Conservation (phyloP, 1,140 invertebrate genomes). For the Zaprionus nigranus region DNA sequence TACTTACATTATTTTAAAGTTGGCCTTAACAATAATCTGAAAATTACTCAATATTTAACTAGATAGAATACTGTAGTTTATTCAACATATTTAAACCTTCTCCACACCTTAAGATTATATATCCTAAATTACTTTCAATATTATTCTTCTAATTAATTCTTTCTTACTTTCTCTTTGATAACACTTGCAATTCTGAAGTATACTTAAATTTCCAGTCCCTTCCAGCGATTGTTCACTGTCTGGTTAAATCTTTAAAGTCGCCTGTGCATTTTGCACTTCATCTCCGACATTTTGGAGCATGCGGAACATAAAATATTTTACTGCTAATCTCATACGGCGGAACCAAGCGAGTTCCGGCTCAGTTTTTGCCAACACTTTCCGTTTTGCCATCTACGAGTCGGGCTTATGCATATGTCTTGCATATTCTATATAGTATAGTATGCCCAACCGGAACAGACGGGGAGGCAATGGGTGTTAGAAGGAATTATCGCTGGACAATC, state of each 20-base stretch:
- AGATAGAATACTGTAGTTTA: too few relatives aligned
- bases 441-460: too few relatives aligned
- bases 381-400: constrained; percentile 5
- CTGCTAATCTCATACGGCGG: constrained; percentile 72
- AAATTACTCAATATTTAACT: too few relatives aligned
- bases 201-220: not conserved
- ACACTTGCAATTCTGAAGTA: too few relatives aligned
- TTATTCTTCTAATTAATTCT: not conserved
- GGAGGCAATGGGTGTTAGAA: too few relatives aligned
- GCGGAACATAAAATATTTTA: constrained; percentile 71
- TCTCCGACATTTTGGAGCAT: constrained; percentile 48
- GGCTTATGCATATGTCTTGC: constrained; percentile 63
- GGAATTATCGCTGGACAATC: not conserved
- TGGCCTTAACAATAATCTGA: too few relatives aligned
- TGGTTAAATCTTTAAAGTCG: constrained; percentile 39
- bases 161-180: too few relatives aligned
- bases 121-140: too few relatives aligned
- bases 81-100: too few relatives aligned
- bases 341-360: constrained; percentile 64
- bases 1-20: too few relatives aligned
- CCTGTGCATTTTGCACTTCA: constrained; percentile 44
- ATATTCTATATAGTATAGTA: constrained; percentile 34
- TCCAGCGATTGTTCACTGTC: constrained; percentile 36
- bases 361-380: constrained; percentile 74
- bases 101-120: too few relatives aligned